These are phyloP conservation scores for Calliscelio sp. DNA, from an alignment of 2,888 invertebrate species.

Conservation along the genomic window DNA sequence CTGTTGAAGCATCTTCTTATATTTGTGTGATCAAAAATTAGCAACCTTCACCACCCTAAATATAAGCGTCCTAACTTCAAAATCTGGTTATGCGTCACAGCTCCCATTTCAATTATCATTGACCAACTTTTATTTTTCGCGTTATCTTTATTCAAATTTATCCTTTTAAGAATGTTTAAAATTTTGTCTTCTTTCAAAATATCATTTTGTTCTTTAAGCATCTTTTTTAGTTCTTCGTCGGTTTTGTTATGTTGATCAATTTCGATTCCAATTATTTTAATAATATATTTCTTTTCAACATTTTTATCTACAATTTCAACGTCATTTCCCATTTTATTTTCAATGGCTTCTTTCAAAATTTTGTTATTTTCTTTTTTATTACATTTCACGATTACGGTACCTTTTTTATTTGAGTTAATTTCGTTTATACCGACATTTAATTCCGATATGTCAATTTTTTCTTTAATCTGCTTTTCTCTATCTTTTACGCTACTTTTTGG, in stretches of 20 bases:
- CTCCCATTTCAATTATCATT: conserved; percentile 23
- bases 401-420: conserved; percentile 6
- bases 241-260: conserved; percentile 12
- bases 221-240: background rate
- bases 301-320: conserved; percentile 21
- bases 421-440: conserved; percentile 10
- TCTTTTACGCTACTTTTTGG: background rate
- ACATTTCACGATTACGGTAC: conserved; percentile 13
- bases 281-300: background rate
- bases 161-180: conserved; percentile 18
- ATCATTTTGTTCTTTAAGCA: conserved; percentile 30
- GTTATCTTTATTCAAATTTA: background rate
- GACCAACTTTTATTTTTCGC: conserved; percentile 12
- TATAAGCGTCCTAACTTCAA: conserved; percentile 15
- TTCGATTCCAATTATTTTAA: conserved; percentile 24
- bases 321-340: conserved; percentile 12
- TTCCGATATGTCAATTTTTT: conserved; percentile 3
- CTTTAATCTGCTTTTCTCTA: background rate
- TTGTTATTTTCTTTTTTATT: conserved; percentile 22
- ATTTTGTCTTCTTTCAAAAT: conserved; percentile 8
- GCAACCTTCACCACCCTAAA: conserved; percentile 33
- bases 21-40: conserved; percentile 37
- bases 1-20: conserved; percentile 32
- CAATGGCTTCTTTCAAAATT: conserved; percentile 14
- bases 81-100: conserved; percentile 17